These are phyloP conservation scores for Teleogryllus oceanicus DNA, from an alignment of 2,888 invertebrate genomes.

Conservation along the genomic window DNA sequence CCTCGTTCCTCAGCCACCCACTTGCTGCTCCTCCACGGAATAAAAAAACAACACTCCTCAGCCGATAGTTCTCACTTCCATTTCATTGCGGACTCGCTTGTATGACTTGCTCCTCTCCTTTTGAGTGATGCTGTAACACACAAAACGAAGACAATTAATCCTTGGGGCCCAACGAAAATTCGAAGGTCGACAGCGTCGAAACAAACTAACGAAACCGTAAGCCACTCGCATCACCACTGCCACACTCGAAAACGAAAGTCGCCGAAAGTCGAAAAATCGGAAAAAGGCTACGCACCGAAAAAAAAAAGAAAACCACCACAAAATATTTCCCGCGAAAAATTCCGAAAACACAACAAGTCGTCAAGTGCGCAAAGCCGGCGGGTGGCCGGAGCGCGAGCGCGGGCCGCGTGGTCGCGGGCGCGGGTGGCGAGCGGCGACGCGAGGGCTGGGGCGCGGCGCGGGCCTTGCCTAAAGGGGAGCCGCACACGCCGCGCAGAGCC, in stretches of 20 bases:
- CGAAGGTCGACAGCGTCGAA: background rate
- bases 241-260: background rate
- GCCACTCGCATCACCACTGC: conserved; percentile 7
- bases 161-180: background rate
- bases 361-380: background rate
- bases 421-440: background rate
- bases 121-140: conserved; percentile 4
- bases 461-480: conserved; percentile 6
- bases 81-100: background rate
- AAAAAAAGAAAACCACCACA: background rate
- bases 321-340: background rate
- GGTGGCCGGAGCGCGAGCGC: background rate
- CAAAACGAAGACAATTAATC: background rate
- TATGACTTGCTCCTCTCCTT: background rate
- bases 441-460: background rate
- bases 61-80: conserved; percentile 18
- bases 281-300: background rate
- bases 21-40: conserved; percentile 1
- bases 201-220: background rate
- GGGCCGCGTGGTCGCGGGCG: background rate
- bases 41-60: conserved; percentile 1
- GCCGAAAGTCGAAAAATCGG: too few species aligned
- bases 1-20: background rate
- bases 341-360: background rate
- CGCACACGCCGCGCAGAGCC: background rate